Percentiles rank a stretch among this genome's conserved stretches.
phyloP scores from a whole-genome alignment of 2,113 vertebrate genomes.

The Campylorhamphus procurvoides region DNA sequence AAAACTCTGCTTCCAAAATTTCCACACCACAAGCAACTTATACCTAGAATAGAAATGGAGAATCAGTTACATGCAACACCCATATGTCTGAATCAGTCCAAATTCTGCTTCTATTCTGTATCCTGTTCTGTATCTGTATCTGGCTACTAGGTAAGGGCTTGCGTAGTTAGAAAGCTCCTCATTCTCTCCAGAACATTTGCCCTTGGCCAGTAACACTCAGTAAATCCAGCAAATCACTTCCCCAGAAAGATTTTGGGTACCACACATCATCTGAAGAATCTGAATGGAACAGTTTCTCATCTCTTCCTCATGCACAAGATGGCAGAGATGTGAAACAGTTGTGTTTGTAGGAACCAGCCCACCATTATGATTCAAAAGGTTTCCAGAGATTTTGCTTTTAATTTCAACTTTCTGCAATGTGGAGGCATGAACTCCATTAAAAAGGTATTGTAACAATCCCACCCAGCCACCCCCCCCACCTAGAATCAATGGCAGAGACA shows the following conservation, averaged over 20 bases:
- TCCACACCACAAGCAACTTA: not conserved
- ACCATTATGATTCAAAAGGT: not conserved
- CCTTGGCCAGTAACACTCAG: not conserved
- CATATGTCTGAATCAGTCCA: not conserved
- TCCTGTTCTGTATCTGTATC: not conserved
- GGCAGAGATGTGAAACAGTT: not conserved
- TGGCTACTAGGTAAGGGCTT: not conserved
- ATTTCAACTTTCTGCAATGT: not conserved
- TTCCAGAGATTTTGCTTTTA: not conserved
- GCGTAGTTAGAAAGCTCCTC: not conserved
- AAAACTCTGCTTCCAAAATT: not conserved
- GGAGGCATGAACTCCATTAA: not conserved
- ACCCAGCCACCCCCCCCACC: not conserved
- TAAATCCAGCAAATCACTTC: not conserved
- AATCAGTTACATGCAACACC: not conserved
- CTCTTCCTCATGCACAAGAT: not conserved
- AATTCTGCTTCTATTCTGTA: not conserved
- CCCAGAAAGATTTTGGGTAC: not conserved
- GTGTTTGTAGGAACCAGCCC: not conserved
- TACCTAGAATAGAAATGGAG: constrained; percentile 56
- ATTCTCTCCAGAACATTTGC: not conserved
- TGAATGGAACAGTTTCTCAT: not conserved
- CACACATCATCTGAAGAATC: not conserved
- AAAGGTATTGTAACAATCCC: not conserved
- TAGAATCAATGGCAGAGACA: not conserved